These are phyloP conservation scores for Campopleginae sp. DNA, from an alignment of 2,888 invertebrate genomes.

Conservation along the genomic window DNA sequence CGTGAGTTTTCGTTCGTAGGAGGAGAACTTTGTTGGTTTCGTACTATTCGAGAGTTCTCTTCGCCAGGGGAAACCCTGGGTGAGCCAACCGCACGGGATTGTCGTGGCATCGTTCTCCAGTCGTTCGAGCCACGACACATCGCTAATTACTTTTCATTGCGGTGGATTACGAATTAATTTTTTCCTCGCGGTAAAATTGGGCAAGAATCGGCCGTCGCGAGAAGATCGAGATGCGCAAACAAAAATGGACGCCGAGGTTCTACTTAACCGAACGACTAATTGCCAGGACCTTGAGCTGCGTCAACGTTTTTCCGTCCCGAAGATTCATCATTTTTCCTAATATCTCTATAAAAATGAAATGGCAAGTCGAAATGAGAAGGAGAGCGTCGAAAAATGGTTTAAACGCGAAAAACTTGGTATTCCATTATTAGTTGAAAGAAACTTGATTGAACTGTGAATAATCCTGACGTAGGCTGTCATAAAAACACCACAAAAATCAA, in stretches of 20 bases:
- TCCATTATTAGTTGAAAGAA: background rate
- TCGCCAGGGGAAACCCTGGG: background rate
- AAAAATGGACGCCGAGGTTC: background rate
- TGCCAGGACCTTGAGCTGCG: background rate
- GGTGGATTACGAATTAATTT: conserved; percentile 1
- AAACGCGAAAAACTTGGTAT: background rate
- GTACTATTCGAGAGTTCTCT: background rate
- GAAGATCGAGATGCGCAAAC: background rate
- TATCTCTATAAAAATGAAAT: background rate
- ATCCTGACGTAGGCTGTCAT: background rate
- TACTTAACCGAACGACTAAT: background rate
- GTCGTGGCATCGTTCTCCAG: background rate
- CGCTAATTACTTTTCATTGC: background rate
- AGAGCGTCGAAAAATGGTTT: background rate
- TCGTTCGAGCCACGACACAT: background rate
- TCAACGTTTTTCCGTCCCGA: background rate
- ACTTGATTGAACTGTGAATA: background rate
- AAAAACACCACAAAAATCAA: conserved; percentile 15
- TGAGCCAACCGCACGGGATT: background rate
- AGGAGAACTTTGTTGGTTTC: conserved; percentile 23
- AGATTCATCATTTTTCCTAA: background rate
- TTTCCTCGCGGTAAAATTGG: background rate
- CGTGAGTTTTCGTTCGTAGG: conserved; percentile 18
- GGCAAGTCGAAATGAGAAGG: no score
- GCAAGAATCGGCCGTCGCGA: background rate